Base-by-base conservation (phyloP, 2,888 invertebrate species). In the Bellardia pandia region DNA sequence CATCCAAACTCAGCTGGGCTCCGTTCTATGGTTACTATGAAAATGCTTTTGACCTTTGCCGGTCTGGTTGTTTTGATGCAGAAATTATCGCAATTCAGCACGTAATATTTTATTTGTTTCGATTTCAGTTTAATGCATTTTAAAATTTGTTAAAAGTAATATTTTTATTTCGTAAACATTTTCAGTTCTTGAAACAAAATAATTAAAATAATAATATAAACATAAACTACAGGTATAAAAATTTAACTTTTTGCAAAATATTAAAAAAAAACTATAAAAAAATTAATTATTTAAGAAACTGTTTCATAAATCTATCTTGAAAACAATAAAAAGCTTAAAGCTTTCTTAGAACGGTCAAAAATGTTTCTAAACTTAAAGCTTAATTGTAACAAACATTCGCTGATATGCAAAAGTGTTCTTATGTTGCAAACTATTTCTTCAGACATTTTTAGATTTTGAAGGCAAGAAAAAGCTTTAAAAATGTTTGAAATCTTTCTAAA, bases 1-100 rank as follows among this genome's bases (percentile, higher is more conserved):
- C 93, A 92, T 91, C 87, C 85, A 62, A 82, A 48, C 42, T 74
- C 79, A 58, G 78, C 85, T 75, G 83, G 75, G 53, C 75, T 3
- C 13, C 45, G 74, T 37, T 78, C 81, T 68, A 77, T 75, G 64
- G 51, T 48, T 30, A 78, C 74, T 33, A 58, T 76, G 64, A 78
- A 72, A 68, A 16, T 82, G 58, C 8, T 64, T 8, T 5, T 81
- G 71, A 48, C 30, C 16, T 51, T 85, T 8, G 79, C 81, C 13
- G 62, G 53, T 42, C 33, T 71, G 16, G 37, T 56, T 48, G 37
- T 81, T 13, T 30, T 85, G n/a, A 33, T 83, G 72, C 76, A 72
- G 37, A 60, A 71, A 53, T 4, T 77, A 0, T 48, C 80, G 23
- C 75, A 76, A 76, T 45, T 81, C 82, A 89, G 89, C 88, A 90